Percentiles rank a stretch among this genome's conserved stretches.
Evolutionary conservation across 2,113 vertebrate species (phyloP).

Genomic region (Chlamydotis undulata): DNA sequence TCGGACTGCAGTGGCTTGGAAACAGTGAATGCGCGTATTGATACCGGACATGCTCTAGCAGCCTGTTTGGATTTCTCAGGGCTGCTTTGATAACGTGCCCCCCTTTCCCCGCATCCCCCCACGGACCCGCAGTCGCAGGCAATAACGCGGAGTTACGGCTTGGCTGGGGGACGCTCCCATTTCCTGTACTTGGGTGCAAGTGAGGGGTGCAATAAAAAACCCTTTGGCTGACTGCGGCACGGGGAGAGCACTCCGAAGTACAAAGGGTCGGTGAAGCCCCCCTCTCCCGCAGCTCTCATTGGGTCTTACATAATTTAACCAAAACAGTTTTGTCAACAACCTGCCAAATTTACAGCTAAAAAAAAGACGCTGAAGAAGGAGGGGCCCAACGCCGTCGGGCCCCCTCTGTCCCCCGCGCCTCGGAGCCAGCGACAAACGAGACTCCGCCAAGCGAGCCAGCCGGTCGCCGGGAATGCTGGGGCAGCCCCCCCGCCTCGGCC

Average conservation of each 20-base stretch:
- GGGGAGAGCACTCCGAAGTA: neutral
- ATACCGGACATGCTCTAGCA: neutral
- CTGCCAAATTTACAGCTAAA: neutral
- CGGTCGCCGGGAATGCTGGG: neutral
- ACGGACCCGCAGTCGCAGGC: neutral
- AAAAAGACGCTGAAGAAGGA: neutral
- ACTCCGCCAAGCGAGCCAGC: neutral
- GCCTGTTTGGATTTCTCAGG: conserved; percentile 23
- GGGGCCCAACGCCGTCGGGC: neutral
- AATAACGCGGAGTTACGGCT: neutral
- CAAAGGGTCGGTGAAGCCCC: neutral
- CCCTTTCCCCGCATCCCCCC: neutral
- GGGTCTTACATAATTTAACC: neutral
- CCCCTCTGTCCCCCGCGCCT: neutral
- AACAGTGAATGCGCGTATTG: conserved; percentile 30
- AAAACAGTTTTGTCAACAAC: neutral
- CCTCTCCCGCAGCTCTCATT: neutral
- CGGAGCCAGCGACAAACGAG: neutral
- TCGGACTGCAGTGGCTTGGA: neutral
- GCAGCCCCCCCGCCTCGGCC: neutral
- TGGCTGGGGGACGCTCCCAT: neutral
- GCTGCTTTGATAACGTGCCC: neutral
- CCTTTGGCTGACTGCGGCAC: neutral
- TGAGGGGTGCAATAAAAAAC: neutral
- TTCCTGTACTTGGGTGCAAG: neutral